Base-by-base conservation (phyloP, 2,797 vertebrate genomes). In the Odontamblyopus lacepedii region DNA sequence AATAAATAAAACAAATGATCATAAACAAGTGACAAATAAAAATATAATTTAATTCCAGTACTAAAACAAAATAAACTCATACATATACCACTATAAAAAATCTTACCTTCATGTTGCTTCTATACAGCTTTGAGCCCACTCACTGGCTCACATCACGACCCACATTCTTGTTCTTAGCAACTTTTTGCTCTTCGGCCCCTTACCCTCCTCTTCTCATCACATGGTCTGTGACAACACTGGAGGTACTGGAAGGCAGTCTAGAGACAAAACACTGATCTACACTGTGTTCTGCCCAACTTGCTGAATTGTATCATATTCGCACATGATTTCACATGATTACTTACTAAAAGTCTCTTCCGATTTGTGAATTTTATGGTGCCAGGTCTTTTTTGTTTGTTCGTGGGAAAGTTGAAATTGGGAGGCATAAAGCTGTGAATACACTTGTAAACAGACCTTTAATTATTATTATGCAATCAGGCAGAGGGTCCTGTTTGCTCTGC, bases 31-130 rank as follows among this genome's bases (percentile, higher is more conserved):
- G 6, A 53, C 51, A 53, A n/a, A 7, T 19, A 55, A n/a, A 55
- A 55, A 55, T 2, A 7, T 7, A 8, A 13, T 59, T 59, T 2
- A 29, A 59, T 27, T 59, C 11, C 0, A 59, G 16, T 59, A 12
- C 56, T 59, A 15, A 26, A 57, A 26, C 19, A 23, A 23, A 57
- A 26, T 12, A 57, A 53, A 53, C 13, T 4, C 4, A 19, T 53
- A 19, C 16, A 53, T 16, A 53, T 19, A 23, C 53, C 7, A 1
- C 0, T 41, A 48, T 51, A 65, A 53, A 63, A 72, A 66, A 3
- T 81, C 86, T 89, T 92, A 89, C 92, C 92, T 88, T 87, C 44
- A 74, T 75, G 56, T 69, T 48, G 19, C 23, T 16, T 38, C 60
- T 75, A 53, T 72, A 55, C n/a, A 56, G 70, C 57, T 83, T 81